Conservation (phyloP, 2,797 vertebrate species). For the Philypnodon macrostomus region DNA sequence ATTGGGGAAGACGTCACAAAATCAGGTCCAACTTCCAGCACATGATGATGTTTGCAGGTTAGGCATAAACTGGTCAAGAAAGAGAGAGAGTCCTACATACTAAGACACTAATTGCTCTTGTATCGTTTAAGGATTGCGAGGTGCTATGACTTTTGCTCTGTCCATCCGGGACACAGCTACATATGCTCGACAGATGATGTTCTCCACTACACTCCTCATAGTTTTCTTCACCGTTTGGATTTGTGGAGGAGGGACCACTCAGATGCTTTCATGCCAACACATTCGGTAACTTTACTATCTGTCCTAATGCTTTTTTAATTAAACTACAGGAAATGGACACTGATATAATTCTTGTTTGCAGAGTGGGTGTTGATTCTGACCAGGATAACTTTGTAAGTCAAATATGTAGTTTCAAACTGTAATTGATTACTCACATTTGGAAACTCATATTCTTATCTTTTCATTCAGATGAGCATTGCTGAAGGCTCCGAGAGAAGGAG, state of each 20-base stretch:
- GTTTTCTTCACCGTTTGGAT: constrained; percentile 98
- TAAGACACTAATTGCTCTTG: not conserved
- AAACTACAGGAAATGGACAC: no score
- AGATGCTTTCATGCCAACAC: constrained; percentile 81
- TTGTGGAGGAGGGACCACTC: constrained; percentile 91
- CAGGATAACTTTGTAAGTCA: constrained; percentile 84
- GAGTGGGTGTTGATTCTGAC: constrained; percentile 90
- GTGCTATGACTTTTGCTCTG: constrained; percentile 96
- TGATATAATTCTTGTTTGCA: no score
- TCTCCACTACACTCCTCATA: constrained; percentile 92
- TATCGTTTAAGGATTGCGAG: constrained; percentile 83
- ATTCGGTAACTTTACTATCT: constrained; percentile 2
- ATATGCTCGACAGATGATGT: constrained; percentile 96
- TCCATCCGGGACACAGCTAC: constrained; percentile 94
- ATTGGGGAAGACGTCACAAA: constrained; percentile 92
- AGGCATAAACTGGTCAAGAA: not conserved
- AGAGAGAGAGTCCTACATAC: not conserved
- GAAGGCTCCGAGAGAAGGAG: constrained; percentile 84
- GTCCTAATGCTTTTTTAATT: no score
- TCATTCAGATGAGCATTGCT: constrained; percentile 38
- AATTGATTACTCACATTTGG: not conserved
- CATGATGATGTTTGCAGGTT: constrained; percentile 99
- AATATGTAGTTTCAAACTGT: not conserved
- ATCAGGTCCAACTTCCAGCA: constrained; percentile 93
- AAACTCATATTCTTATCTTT: constrained; percentile 27